Evolutionary conservation across 2,888 invertebrate genomes (phyloP).

Genomic region (Xiphydria camelus): DNA sequence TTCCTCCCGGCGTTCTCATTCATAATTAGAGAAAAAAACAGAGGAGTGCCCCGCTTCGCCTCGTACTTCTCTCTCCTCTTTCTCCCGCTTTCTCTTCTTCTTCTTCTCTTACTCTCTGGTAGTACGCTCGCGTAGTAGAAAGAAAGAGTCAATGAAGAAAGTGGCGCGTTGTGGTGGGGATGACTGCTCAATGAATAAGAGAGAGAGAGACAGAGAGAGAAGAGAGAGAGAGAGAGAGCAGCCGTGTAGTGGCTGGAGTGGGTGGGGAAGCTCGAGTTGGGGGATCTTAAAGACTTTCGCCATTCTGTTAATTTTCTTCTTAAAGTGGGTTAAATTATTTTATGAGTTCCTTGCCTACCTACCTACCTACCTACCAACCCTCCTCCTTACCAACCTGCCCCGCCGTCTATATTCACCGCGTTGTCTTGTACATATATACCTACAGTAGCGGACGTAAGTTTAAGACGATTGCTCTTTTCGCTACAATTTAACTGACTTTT

Average conservation of each 20-base stretch:
- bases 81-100: slow-evolving; percentile 4
- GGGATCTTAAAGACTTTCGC: slow-evolving; percentile 56
- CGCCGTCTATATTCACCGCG: slow-evolving; percentile 18
- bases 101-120: slow-evolving; percentile 18
- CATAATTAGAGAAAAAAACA: slow-evolving; percentile 58
- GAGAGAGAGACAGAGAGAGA: slow-evolving; percentile 29
- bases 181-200: slow-evolving; percentile 55
- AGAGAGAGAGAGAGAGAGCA: slow-evolving; percentile 17
- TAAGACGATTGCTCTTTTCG: too few relatives aligned
- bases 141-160: slow-evolving; percentile 59
- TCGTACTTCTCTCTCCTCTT: not conserved
- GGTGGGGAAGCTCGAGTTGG: slow-evolving; percentile 25
- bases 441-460: too few relatives aligned
- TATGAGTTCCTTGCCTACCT: slow-evolving; percentile 40
- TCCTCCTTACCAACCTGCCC: slow-evolving; percentile 14
- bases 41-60: slow-evolving; percentile 28
- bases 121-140: slow-evolving; percentile 55
- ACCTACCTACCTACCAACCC: too few relatives aligned
- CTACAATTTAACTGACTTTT: too few relatives aligned
- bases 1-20: slow-evolving; percentile 50
- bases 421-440: too few relatives aligned
- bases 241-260: slow-evolving; percentile 20
- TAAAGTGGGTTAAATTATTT: slow-evolving; percentile 56
- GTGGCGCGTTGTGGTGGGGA: slow-evolving; percentile 34
- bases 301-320: slow-evolving; percentile 56